Evolutionary conservation across 2,888 invertebrate species (phyloP).

Genomic region (Acleris holmiana): DNA sequence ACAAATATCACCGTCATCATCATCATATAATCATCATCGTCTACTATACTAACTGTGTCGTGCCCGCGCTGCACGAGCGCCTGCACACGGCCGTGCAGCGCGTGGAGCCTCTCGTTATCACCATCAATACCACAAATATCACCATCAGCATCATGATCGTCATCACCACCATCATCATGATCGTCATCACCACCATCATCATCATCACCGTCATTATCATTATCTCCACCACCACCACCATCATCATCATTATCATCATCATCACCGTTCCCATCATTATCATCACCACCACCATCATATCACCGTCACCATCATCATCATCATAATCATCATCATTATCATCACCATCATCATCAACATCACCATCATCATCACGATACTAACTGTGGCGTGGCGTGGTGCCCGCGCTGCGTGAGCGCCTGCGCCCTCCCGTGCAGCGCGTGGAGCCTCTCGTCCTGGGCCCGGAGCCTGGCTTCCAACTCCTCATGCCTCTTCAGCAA

Average conservation of each 20-base stretch:
- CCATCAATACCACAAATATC: no score
- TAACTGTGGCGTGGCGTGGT: conserved; percentile 92
- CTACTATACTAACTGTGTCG: no score
- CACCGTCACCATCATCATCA: no score
- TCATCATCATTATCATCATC: no score
- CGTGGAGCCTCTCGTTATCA: no score
- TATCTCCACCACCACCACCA: not conserved
- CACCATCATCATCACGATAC: not conserved
- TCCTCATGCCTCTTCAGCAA: conserved; percentile 96
- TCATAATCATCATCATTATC: no score
- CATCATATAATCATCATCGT: no score
- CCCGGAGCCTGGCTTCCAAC: conserved; percentile 95
- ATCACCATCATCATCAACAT: no score
- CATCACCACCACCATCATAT: not conserved
- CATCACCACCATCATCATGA: not conserved
- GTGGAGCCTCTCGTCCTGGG: conserved; percentile 96
- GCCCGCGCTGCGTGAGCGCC: conserved; percentile 89
- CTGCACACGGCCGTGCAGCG: no score
- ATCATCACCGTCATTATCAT: no score
- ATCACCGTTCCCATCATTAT: not conserved
- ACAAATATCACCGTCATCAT: no score
- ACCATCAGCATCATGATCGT: not conserved
- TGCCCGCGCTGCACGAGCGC: no score
- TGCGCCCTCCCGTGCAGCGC: conserved; percentile 93
- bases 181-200: not conserved